Conservation (phyloP, 2,888 invertebrate genomes). For the Xestoiulus laeticollis region DNA sequence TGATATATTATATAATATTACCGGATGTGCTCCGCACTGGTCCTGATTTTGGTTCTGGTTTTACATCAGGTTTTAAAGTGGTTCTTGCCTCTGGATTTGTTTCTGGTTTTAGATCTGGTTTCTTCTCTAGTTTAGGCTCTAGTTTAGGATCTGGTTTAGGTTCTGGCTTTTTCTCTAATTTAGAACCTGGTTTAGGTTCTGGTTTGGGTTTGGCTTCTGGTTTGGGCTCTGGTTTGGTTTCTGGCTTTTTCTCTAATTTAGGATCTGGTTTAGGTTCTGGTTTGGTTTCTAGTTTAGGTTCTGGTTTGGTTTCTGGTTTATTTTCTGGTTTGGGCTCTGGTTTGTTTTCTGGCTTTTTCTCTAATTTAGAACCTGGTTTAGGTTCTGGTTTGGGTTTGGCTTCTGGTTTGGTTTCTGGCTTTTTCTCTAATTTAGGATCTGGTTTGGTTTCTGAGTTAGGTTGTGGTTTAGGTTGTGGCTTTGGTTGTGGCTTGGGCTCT, state of each 20-base stretch:
- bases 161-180: background rate
- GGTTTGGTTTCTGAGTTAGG: background rate
- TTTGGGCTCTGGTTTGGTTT: background rate
- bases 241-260: background rate
- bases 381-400: background rate
- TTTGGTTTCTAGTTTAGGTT: background rate
- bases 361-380: background rate
- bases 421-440: background rate
- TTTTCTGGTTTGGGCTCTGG: background rate
- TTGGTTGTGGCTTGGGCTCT: background rate
- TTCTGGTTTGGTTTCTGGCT: background rate
- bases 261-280: background rate
- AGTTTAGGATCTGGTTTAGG: background rate
- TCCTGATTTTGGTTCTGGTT: constrained; percentile 2
- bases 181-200: background rate
- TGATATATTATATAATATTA: too few species aligned
- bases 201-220: background rate
- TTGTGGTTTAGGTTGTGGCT: constrained; percentile 1
- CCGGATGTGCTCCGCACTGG: background rate
- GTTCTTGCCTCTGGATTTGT: background rate
- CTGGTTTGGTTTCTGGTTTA: constrained; percentile 29
- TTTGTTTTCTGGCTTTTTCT: background rate
- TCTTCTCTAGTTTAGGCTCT: background rate
- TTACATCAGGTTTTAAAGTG: background rate
- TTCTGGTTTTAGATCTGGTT: constrained; percentile 21